Base-by-base conservation (phyloP, 2,888 invertebrate species). In the Perithous albicinctus region DNA sequence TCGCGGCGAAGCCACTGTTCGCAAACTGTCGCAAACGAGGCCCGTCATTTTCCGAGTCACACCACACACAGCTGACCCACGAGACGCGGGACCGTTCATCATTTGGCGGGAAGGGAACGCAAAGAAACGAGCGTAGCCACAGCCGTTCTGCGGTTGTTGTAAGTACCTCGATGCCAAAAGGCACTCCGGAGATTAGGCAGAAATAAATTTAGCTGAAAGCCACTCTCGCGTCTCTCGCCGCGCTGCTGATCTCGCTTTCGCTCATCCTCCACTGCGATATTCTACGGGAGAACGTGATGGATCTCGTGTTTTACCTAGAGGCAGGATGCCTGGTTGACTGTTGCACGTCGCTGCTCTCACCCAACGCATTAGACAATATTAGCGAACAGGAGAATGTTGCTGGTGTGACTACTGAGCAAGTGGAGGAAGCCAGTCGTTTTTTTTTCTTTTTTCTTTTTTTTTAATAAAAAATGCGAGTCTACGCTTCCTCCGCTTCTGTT, bases 151-250 rank as follows among this genome's bases (percentile, higher is more conserved):
- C n/a, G 6, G 73, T 51, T n/a, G 48, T 5, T 54, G 54, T 32
- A 26, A 64, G 46, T 56, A 59, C 35, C 66, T 43, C 59, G 20
- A 56, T 73, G 69, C 48, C n/a, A 38, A n/a, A n/a, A 75, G 69
- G 78, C 82, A 82, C 82, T 82, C 59, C 32, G 66, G 26, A 69
- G 74, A 82, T 82, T 82, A 82, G 78, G 46, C 78, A 20, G 70
- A 82, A 75, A 80, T 77, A 80, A 80, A 82, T 82, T 75, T 78
- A 64, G 78, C 48, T 70, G 75, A 82, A 82, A 82, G 82, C 80
- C 72, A 63, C 76, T 56, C 72, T 69, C 32, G 56, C 32, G 29
- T 29, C 69, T 72, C 59, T 67, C 35, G 26, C 43, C 59, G 67
- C 26, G 46, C 29, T 32, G 75, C 29, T 69, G 70, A 26, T 63